Conservation (phyloP, 2,113 vertebrate species). For the Eulemur rufifrons region DNA sequence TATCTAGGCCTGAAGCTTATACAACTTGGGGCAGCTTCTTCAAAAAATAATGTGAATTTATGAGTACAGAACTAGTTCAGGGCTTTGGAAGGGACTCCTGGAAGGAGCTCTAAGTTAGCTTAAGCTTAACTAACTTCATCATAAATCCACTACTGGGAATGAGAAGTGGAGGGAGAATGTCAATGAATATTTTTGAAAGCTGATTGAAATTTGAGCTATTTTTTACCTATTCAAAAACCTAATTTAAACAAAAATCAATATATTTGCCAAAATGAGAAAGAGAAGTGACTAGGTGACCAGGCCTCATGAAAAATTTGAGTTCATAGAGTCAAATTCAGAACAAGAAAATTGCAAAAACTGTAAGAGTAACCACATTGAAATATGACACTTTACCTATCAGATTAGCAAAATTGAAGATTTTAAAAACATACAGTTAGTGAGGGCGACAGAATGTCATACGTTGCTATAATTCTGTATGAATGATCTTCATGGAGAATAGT, state of each 20-base stretch:
- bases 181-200: neutral
- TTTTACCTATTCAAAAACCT: neutral
- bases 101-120: neutral
- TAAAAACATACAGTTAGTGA: neutral
- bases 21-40: neutral
- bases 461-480: neutral
- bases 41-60: neutral
- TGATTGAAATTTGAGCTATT: neutral
- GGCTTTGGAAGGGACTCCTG: neutral
- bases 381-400: neutral
- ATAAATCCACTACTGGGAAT: neutral
- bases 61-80: neutral
- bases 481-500: neutral
- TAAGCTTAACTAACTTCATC: neutral
- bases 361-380: neutral
- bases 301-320: neutral
- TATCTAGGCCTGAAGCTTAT: neutral
- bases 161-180: neutral
- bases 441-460: neutral
- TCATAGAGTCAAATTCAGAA: neutral
- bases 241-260: neutral
- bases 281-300: neutral
- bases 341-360: neutral
- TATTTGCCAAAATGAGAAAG: neutral
- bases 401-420: neutral